Conservation (phyloP, 53 echinoderm and acorn worm genomes). For the Actinopyga echinites region DNA sequence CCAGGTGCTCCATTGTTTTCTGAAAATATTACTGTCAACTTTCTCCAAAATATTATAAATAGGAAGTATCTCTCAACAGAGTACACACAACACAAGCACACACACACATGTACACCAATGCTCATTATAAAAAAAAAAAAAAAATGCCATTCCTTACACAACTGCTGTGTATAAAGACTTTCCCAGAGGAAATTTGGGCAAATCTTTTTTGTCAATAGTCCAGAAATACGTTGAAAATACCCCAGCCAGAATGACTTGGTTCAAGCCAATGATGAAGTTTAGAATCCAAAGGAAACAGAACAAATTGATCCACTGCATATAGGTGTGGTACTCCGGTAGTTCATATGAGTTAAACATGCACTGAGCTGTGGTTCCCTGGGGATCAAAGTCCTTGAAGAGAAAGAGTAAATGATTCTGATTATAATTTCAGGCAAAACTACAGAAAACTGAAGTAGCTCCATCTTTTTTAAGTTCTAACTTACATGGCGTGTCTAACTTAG, state of each 20-base stretch:
- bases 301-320: conserved; percentile 84
- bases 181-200: conserved; percentile 71
- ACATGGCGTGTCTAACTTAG: too few relatives aligned
- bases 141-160: conserved; percentile 50
- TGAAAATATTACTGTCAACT: too few relatives aligned
- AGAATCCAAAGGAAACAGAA: conserved; percentile 90
- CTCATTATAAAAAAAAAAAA: background rate
- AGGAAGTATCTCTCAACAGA: too few relatives aligned
- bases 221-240: conserved; percentile 94
- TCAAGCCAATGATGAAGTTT: conserved; percentile 85
- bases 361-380: conserved; percentile 37
- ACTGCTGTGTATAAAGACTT: conserved; percentile 66
- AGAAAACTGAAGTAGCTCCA: too few relatives aligned
- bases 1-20: too few relatives aligned
- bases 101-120: too few relatives aligned
- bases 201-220: conserved; percentile 86
- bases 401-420: background rate
- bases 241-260: conserved; percentile 86
- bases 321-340: conserved; percentile 70
- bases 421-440: too few relatives aligned
- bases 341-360: conserved; percentile 78
- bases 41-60: too few relatives aligned
- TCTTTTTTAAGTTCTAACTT: too few relatives aligned
- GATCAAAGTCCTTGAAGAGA: conserved; percentile 24
- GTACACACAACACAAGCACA: too few relatives aligned